Percentiles rank a stretch among this genome's conserved stretches.
These are phyloP conservation scores for Urechis unicinctus DNA, from an alignment of 2,888 invertebrate species.

Conservation along the genomic window DNA sequence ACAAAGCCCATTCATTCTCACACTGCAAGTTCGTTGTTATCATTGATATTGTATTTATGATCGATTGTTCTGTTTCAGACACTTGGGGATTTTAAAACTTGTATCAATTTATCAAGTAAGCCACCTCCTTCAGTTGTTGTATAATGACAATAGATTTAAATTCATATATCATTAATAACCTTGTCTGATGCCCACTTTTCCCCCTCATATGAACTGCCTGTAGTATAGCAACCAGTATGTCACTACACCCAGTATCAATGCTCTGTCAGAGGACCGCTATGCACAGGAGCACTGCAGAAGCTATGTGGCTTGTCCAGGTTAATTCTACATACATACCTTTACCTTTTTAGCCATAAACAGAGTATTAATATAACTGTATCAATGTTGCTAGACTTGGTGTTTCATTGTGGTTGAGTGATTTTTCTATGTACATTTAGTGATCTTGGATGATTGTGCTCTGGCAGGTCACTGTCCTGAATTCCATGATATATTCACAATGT, in stretches of 20 bases:
- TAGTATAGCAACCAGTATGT: slow-evolving; percentile 83
- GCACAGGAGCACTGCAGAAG: slow-evolving; percentile 69
- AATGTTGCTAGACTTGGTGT: no score
- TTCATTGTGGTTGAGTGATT: no score
- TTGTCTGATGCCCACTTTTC: neutral
- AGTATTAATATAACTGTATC: no score
- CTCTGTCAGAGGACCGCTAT: slow-evolving; percentile 62
- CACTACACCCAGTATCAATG: slow-evolving; percentile 67
- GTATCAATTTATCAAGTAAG: slow-evolving; percentile 63
- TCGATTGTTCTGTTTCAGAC: slow-evolving; percentile 43
- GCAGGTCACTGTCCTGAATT: slow-evolving; percentile 58
- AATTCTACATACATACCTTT: neutral
- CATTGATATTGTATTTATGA: neutral
- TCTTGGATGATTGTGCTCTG: no score
- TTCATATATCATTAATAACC: no score
- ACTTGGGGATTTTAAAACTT: slow-evolving; percentile 68
- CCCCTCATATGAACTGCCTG: slow-evolving; percentile 5
- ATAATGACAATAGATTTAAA: neutral
- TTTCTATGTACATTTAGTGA: slow-evolving; percentile 2
- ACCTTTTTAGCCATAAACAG: neutral
- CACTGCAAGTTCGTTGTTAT: neutral
- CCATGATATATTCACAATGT: slow-evolving; percentile 59
- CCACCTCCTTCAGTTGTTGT: neutral
- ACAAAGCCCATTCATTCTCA: no score
- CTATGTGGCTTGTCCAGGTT: slow-evolving; percentile 65